phyloP scores from a whole-genome alignment of 1,140 invertebrate species.

The Diorhabda sublineata region DNA sequence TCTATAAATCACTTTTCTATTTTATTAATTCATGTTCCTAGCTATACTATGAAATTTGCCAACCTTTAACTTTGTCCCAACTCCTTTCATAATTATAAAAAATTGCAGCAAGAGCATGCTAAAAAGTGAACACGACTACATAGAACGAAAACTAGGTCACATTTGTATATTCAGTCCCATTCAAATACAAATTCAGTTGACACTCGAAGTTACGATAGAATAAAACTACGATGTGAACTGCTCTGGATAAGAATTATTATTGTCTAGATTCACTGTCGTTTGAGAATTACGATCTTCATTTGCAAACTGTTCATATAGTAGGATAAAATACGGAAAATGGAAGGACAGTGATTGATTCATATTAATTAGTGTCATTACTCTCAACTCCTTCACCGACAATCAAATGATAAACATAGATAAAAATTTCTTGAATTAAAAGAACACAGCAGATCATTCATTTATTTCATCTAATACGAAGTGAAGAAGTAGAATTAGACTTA shows the following conservation, averaged over 20 bases:
- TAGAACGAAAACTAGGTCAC: background rate
- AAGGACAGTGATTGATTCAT: no score
- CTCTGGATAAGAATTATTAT: background rate
- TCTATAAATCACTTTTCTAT: background rate
- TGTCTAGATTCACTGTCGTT: background rate
- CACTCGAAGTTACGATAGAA: background rate
- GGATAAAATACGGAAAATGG: no score
- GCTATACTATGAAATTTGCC: background rate
- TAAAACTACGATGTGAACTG: background rate
- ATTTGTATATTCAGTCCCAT: slow-evolving; percentile 1
- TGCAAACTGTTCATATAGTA: background rate
- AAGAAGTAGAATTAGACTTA: no score
- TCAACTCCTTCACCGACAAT: no score
- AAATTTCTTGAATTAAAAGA: no score
- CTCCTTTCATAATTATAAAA: background rate
- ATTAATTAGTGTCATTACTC: no score
- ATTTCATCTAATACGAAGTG: no score
- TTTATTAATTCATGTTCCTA: no score
- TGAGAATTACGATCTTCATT: background rate
- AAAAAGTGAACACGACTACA: background rate
- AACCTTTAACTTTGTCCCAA: background rate
- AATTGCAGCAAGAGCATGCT: background rate
- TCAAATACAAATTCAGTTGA: background rate
- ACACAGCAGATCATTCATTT: no score
- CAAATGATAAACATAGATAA: no score